Percentiles rank a stretch among this genome's conserved stretches.
Evolutionary conservation across 1,140 invertebrate species (phyloP).

Genomic region (Caenorhabditis inopinata): DNA sequence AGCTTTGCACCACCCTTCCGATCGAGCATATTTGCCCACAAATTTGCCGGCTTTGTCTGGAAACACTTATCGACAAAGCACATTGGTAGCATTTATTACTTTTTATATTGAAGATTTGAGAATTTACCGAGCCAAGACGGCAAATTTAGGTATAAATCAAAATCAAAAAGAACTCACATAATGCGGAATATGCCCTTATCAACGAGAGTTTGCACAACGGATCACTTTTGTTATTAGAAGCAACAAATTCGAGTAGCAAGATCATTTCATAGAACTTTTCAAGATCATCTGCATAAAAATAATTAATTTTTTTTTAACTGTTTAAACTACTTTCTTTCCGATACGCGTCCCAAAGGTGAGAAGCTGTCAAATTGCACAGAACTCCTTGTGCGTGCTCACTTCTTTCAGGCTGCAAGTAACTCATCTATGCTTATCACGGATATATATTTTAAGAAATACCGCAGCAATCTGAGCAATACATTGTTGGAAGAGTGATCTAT

Average conservation of each 20-base stretch:
- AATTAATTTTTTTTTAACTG: too few species aligned
- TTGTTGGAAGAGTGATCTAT: background rate
- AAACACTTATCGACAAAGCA: too few species aligned
- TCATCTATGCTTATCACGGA: background rate
- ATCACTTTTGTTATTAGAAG: background rate
- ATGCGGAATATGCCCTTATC: background rate
- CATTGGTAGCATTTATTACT: too few species aligned
- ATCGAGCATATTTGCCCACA: too few species aligned
- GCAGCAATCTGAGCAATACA: background rate
- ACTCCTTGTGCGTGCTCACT: constrained; percentile 2
- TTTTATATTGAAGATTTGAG: too few species aligned
- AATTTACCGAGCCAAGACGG: too few species aligned
- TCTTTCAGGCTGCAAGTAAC: background rate
- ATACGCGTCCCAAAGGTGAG: constrained; percentile 6
- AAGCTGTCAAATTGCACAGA: background rate
- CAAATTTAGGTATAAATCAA: too few species aligned
- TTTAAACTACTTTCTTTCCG: background rate
- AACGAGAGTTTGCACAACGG: background rate
- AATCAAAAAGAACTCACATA: too few species aligned
- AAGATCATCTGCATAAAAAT: background rate
- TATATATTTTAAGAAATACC: background rate
- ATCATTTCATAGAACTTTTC: constrained; percentile 24
- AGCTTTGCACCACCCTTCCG: too few species aligned
- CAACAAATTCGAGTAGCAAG: background rate
- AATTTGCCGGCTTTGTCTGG: too few species aligned